These are phyloP conservation scores for Campaea margaritaria DNA, from an alignment of 2,888 invertebrate genomes.

Conservation along the genomic window DNA sequence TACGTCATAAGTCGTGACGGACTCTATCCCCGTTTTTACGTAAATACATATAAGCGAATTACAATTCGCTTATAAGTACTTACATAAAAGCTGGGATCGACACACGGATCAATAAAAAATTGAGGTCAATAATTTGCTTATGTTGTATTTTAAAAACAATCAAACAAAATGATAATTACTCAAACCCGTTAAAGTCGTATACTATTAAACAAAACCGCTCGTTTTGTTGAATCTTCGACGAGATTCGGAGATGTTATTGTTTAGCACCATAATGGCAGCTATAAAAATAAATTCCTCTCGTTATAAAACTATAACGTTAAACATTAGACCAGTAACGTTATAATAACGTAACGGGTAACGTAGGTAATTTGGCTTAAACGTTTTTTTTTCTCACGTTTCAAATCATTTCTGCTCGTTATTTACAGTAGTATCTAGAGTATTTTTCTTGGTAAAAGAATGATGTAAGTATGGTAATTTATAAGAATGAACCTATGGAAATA, in stretches of 20 bases:
- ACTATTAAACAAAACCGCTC: constrained; percentile 12
- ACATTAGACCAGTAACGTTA: constrained; percentile 40
- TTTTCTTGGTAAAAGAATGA: constrained; percentile 4
- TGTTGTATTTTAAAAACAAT: no score
- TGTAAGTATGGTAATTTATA: neutral
- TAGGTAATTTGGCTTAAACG: constrained; percentile 46
- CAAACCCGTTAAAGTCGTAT: constrained; percentile 26
- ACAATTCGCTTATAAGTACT: no score
- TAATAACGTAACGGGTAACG: constrained; percentile 52
- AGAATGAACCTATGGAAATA: no score
- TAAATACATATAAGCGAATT: no score
- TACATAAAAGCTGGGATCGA: no score
- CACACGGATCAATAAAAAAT: no score
- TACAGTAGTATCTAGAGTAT: constrained; percentile 4
- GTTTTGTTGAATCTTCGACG: constrained; percentile 12
- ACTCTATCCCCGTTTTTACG: no score
- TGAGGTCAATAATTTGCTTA: no score
- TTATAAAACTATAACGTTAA: constrained; percentile 35
- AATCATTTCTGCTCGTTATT: constrained; percentile 20
- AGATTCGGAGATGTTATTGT: constrained; percentile 20
- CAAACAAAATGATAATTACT: neutral
- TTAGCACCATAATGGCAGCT: constrained; percentile 11
- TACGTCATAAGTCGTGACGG: no score
- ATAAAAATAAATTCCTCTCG: constrained; percentile 28
- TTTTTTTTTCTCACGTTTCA: constrained; percentile 44